A percentile compares a stretch with the other conserved stretches of the same genome.
phyloP scores from a whole-genome alignment of 2,888 invertebrate species.

The Aromia moschata region DNA sequence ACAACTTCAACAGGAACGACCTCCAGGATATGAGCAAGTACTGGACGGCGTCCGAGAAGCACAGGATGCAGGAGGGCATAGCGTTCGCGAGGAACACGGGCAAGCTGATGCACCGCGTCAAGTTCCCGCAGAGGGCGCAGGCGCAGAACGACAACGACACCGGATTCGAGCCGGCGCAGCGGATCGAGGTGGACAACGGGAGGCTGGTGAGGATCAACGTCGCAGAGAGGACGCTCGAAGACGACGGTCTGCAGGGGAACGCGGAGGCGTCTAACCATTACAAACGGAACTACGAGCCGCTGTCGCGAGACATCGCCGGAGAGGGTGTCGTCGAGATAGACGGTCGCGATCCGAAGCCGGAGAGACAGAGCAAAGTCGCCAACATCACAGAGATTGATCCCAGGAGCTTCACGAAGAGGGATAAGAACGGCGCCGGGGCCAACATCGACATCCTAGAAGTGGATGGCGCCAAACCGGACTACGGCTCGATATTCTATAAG shows the following conservation, averaged over 20 bases:
- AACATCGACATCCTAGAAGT: neutral
- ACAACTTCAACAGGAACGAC: slow-evolving; percentile 30
- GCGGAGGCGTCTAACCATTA: neutral
- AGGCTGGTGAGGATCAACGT: neutral
- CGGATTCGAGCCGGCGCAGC: slow-evolving; percentile 22
- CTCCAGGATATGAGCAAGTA: slow-evolving; percentile 40
- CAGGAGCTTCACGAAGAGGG: neutral
- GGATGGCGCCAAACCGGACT: neutral
- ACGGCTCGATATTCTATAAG: neutral
- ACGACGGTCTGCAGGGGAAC: neutral
- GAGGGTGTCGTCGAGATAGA: neutral
- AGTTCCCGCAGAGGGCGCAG: neutral
- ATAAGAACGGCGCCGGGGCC: neutral
- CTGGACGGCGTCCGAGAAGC: slow-evolving; percentile 37
- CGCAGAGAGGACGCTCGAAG: neutral
- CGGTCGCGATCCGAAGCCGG: neutral
- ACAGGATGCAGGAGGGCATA: slow-evolving; percentile 36
- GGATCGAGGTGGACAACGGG: slow-evolving; percentile 15
- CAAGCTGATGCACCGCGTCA: slow-evolving; percentile 3
- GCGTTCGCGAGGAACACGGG: slow-evolving; percentile 30
- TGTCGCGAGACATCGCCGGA: no score
- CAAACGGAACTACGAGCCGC: neutral
- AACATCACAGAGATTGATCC: neutral
- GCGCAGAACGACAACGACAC: slow-evolving; percentile 11
- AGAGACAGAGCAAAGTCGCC: neutral